A percentile compares a stretch with the other conserved stretches of the same genome.
Evolutionary conservation across 1,140 invertebrate species (phyloP).

Genomic region (Drosophila asahinai): DNA sequence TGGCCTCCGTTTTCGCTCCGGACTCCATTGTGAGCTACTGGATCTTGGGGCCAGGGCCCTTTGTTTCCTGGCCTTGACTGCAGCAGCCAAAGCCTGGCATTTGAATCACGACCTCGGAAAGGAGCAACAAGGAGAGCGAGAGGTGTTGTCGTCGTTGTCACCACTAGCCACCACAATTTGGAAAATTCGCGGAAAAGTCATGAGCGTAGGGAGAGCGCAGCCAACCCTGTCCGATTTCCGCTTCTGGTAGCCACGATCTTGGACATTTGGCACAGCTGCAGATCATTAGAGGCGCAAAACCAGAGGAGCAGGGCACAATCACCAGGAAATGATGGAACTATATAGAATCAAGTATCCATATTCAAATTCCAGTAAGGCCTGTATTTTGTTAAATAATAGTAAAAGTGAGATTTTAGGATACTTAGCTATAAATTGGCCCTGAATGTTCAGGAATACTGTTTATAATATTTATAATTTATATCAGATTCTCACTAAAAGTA

Average conservation of each 20-base stretch:
- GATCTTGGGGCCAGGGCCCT: conserved; percentile 19
- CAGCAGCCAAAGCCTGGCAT: conserved; percentile 49
- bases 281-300: conserved; percentile 24
- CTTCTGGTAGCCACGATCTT: conserved; percentile 36
- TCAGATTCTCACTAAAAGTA: too few relatives aligned
- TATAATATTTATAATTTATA: too few relatives aligned
- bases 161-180: conserved; percentile 8
- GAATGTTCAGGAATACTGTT: too few relatives aligned
- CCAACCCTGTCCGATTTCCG: conserved; percentile 39
- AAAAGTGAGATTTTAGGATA: background rate
- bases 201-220: conserved; percentile 18
- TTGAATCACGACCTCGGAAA: conserved; percentile 63
- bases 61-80: conserved; percentile 72
- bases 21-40: conserved; percentile 62
- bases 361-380: background rate
- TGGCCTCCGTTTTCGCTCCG: conserved; percentile 47
- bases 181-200: conserved; percentile 48
- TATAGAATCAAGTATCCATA: background rate
- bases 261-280: conserved; percentile 13
- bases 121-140: background rate
- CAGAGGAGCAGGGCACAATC: background rate
- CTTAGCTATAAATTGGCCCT: too few relatives aligned
- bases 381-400: background rate
- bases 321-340: background rate
- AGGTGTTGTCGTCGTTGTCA: conserved; percentile 55